phyloP scores from a whole-genome alignment of 2,797 vertebrate genomes.

The Adrianichthys oophorus region DNA sequence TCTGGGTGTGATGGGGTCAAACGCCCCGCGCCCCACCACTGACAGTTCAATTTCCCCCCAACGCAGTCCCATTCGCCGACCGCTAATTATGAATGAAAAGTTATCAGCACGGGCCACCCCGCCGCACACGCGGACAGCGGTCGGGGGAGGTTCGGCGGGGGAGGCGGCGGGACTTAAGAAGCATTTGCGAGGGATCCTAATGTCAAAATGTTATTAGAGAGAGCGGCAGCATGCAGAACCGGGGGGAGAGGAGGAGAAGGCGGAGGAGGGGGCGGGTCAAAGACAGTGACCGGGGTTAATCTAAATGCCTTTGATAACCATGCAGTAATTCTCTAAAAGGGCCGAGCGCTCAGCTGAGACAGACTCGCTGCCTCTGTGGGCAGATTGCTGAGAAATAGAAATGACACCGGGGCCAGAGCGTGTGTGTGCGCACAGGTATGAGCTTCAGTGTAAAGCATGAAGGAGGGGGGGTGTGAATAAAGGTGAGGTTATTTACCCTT shows the following conservation, averaged over 20 bases:
- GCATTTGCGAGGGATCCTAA: conserved; percentile 92
- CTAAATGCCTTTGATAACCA: conserved; percentile 84
- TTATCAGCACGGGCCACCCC: conserved; percentile 90
- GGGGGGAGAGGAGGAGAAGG: conserved; percentile 53
- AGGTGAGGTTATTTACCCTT: conserved; percentile 74
- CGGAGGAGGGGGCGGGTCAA: conserved; percentile 74
- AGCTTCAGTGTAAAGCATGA: conserved; percentile 26
- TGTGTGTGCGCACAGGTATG: conserved; percentile 38
- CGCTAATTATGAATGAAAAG: conserved; percentile 99
- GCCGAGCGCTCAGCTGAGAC: conserved; percentile 74
- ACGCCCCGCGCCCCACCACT: conserved; percentile 92
- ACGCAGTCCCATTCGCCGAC: conserved; percentile 90
- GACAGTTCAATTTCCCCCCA: conserved; percentile 99
- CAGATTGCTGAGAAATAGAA: conserved; percentile 76
- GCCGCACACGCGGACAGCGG: conserved; percentile 55
- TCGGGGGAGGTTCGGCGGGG: conserved; percentile 50
- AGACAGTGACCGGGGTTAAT: conserved; percentile 84
- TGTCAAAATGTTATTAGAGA: conserved; percentile 99
- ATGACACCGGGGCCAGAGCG: conserved; percentile 70
- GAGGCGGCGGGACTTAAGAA: conserved; percentile 81
- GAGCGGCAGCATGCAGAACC: conserved; percentile 64
- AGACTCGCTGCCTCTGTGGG: conserved; percentile 66
- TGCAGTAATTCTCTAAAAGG: conserved; percentile 81
- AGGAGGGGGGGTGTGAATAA: conserved; percentile 43
- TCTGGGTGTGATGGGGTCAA: conserved; percentile 99